phyloP scores from a whole-genome alignment of 2,113 vertebrate species.

The Megalops atlanticus region DNA sequence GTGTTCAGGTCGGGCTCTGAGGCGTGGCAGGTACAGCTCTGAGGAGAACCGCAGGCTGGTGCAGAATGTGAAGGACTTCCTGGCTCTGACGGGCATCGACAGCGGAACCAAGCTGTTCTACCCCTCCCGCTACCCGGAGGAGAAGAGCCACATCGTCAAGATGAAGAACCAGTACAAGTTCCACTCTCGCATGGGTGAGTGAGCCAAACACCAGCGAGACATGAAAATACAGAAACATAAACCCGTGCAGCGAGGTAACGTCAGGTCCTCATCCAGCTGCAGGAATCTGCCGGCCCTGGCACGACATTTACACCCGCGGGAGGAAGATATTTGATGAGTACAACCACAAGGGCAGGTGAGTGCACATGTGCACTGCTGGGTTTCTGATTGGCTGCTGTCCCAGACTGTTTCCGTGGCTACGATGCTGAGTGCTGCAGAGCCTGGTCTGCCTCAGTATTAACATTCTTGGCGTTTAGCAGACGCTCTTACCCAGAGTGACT shows the following conservation, averaged over 20 bases:
- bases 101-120: constrained; percentile 56
- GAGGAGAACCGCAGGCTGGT: constrained; percentile 55
- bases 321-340: constrained; percentile 55
- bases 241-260: no score
- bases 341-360: constrained; percentile 66
- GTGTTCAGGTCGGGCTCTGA: constrained; percentile 51
- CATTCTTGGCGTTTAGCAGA: no score
- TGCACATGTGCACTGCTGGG: not conserved
- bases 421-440: no score
- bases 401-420: no score
- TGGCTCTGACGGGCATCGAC: constrained; percentile 56
- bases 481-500: no score
- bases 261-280: constrained; percentile 47
- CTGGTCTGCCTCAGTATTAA: no score
- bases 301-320: constrained; percentile 51
- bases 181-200: constrained; percentile 55
- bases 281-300: constrained; percentile 59
- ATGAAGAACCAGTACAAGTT: constrained; percentile 50
- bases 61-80: constrained; percentile 58
- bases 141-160: constrained; percentile 33
- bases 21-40: constrained; percentile 47
- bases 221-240: no score
- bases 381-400: no score
- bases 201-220: no score
- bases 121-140: constrained; percentile 48